Percentiles rank a stretch among this genome's conserved stretches.
Evolutionary conservation across 2,797 vertebrate genomes (phyloP).

Genomic region (Peromyscus melanophrys): DNA sequence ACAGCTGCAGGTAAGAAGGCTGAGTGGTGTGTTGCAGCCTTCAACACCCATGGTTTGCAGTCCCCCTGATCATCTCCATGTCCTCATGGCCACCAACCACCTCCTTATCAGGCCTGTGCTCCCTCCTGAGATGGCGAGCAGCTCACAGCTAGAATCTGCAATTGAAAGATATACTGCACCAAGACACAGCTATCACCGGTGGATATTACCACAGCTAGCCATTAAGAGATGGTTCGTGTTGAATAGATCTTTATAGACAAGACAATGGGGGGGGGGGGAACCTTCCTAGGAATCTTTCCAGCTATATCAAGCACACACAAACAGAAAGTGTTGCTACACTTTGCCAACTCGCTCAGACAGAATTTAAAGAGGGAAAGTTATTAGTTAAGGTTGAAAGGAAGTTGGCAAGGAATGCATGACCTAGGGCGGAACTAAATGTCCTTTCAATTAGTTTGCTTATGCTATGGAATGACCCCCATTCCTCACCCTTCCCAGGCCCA

Average conservation of each 20-base stretch:
- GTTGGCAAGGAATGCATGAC: constrained; percentile 65
- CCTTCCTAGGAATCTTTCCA: constrained; percentile 40
- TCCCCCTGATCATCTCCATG: neutral
- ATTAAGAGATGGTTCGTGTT: constrained; percentile 1
- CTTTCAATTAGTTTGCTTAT: constrained; percentile 8
- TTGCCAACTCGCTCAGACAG: constrained; percentile 71
- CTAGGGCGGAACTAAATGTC: constrained; percentile 55
- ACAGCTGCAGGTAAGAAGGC: too few species aligned
- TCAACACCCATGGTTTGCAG: neutral
- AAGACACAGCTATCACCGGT: neutral
- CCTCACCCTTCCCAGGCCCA: neutral
- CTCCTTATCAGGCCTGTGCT: neutral
- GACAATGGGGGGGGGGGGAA: neutral
- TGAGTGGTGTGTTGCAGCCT: too few species aligned
- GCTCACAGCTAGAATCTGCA: neutral
- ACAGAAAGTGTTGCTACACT: constrained; percentile 54
- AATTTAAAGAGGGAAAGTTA: constrained; percentile 68
- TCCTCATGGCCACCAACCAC: neutral
- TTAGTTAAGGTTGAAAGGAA: constrained; percentile 74
- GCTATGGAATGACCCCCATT: neutral
- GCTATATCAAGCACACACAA: constrained; percentile 68
- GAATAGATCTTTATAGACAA: constrained; percentile 46
- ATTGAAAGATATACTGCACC: neutral
- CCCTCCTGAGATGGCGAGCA: neutral
- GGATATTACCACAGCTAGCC: neutral